phyloP scores from a whole-genome alignment of 1,140 invertebrate species.

The Trachymyrmex cornetzi region DNA sequence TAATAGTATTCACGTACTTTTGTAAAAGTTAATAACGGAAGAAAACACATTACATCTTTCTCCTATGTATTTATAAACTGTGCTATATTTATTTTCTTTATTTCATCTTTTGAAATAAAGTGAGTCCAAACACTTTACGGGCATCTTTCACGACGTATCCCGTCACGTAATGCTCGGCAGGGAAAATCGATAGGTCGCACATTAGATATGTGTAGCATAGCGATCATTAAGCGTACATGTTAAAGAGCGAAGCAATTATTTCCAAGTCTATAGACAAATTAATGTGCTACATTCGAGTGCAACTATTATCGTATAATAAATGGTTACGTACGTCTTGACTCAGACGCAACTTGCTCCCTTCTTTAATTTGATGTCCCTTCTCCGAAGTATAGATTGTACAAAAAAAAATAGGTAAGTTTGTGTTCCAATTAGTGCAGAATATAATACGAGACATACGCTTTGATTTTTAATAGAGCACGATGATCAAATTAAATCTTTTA shows the following conservation, averaged over 20 bases:
- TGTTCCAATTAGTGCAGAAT: neutral
- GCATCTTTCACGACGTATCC: constrained; percentile 27
- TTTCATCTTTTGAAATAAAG: neutral
- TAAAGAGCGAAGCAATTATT: constrained; percentile 73
- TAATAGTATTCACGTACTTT: neutral
- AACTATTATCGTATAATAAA: constrained; percentile 77
- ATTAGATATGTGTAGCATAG: constrained; percentile 73
- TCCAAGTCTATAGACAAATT: constrained; percentile 77
- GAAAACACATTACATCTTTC: neutral
- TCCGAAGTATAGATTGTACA: neutral
- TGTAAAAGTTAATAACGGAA: neutral
- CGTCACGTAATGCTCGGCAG: constrained; percentile 43
- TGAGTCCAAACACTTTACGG: constrained; percentile 8
- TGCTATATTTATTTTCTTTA: neutral
- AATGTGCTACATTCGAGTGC: constrained; percentile 77
- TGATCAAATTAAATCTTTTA: neutral
- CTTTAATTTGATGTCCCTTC: constrained; percentile 19
- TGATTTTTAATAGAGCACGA: neutral
- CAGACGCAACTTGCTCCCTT: constrained; percentile 33
- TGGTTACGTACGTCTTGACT: constrained; percentile 74
- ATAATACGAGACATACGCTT: neutral
- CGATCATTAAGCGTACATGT: constrained; percentile 74
- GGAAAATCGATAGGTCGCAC: constrained; percentile 62
- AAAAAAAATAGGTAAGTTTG: constrained; percentile 6
- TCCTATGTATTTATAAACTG: neutral